Base-by-base conservation (phyloP, 2,797 vertebrate genomes). In the Enteromius fasciolatus region DNA sequence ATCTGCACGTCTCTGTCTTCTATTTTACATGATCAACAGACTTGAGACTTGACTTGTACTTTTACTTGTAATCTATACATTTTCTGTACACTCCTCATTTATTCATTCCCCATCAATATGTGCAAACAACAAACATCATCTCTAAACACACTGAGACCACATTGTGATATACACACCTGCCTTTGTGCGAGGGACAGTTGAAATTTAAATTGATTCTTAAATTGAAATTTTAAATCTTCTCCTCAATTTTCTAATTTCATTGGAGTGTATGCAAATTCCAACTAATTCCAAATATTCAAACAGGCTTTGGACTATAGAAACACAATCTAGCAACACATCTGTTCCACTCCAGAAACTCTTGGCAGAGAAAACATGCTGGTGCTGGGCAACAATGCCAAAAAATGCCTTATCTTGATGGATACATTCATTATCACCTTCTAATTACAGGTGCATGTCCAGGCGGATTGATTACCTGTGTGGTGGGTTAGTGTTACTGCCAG, bases 381-480 rank as follows among this genome's bases (percentile, higher is more conserved):
- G 88, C 8, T 2, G 89, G 81, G 90, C 87, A 83, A 59, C 80
- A 81, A 91, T 94, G 94, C 94, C 94, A 95, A 87, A 93, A 90
- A 88, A 81, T 25, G 86, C 87, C 91, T 94, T 91, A 90, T 89
- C 93, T 93, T 95, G 95, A 96, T 93, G 92, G 94, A 95, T 91
- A 89, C 89, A 88, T 94, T 96, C 93, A 94, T 97, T 96, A 95
- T 94, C 92, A 93, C 93, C 94, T 95, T 93, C 94, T 96, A 96
- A 96, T 95, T 95, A 95, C 93, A 94, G 93, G 89, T 94, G 93
- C 91, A 94, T 95, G 95, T 96, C 94, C 92, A 96, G 94, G 93
- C 96, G 92, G 91, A 93, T 95, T 94, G 92, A 92, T 94, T 95
- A 92, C 86, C 89, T 94, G 94, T 84, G 88, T 92, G 46, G 44